phyloP scores from a whole-genome alignment of 2,888 invertebrate genomes.

The Diabrotica balteata region DNA sequence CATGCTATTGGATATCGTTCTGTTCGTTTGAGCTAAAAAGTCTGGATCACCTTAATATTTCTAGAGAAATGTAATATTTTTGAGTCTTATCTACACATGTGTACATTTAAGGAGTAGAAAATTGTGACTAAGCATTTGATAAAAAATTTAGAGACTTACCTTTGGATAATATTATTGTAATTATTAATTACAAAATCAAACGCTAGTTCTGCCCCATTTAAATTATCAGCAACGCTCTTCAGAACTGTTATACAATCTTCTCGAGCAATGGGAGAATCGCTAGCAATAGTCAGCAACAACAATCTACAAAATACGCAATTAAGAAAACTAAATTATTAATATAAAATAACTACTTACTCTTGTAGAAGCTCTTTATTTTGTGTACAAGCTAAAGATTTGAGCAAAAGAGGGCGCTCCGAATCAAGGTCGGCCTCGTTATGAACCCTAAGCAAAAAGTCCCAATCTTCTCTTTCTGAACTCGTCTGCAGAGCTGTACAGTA shows the following conservation, averaged over 20 bases:
- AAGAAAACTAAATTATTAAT: not conserved
- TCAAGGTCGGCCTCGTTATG: constrained; percentile 67
- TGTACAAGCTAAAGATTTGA: constrained; percentile 75
- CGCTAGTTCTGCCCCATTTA: constrained; percentile 62
- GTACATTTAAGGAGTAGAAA: no score
- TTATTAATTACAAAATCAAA: constrained; percentile 63
- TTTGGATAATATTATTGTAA: constrained; percentile 45
- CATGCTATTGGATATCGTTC: no score
- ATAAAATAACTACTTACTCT: constrained; percentile 30
- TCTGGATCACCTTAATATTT: no score
- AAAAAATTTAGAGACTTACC: constrained; percentile 26
- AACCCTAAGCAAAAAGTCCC: constrained; percentile 68
- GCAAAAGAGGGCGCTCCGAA: constrained; percentile 72
- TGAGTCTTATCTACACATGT: no score
- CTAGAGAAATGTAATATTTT: no score
- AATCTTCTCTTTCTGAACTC: constrained; percentile 65
- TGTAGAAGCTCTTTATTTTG: constrained; percentile 64
- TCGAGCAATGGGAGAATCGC: constrained; percentile 57
- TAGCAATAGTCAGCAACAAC: constrained; percentile 42
- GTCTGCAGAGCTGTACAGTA: constrained; percentile 78
- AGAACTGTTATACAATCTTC: constrained; percentile 56
- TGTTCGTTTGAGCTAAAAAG: no score
- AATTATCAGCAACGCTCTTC: constrained; percentile 32
- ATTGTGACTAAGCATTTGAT: no score
- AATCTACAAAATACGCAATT: constrained; percentile 31